Evolutionary conservation across 2,888 invertebrate genomes (phyloP), one percentile per base, ranked within the genome.

Genomic region (Tetranychus piercei): DNA sequence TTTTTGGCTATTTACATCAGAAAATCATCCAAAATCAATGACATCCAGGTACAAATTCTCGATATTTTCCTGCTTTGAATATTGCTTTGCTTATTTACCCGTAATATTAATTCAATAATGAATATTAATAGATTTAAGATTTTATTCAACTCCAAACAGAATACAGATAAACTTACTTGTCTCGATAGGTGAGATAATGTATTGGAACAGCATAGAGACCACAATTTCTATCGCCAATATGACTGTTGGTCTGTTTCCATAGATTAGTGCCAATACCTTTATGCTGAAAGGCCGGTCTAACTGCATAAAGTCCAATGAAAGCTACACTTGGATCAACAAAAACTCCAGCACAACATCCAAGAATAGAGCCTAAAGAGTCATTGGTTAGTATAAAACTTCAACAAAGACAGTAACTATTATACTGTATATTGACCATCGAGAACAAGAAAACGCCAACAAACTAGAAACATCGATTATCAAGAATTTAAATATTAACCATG

Each of bases 261-360:
- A 79, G 76, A 66, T 74, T 76, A 22, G 70, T 74, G 0, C 79
- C 79, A 22, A 79, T 77, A 11, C 79, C 79, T n/a, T 72, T 75
- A 1, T 78, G 76, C 22, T 77, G 78, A 44, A 76, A 77, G 20
- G 71, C 55, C 4, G 78, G 76, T 45, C 75, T 75, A 18, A 79
- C 78, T 1, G 75, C 79, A 44, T 79, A 79, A 2, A 79, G 67
- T 11, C 79, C 79, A 7, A 79, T 75, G 75, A 79, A 79, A 6
- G 75, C 77, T 2, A 76, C 73, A 20, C 77, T 74, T 8, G 77
- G 76, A 43, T 76, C 73, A 55, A 77, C 76, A 20, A 77, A 74
- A 1, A 78, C 75, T 1, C 77, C 79, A 43, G 77, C 75, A 66
- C 78, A 79, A 64, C 75, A 74, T 23, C 79, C 79, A 5, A 79